Evolutionary conservation across 1,140 invertebrate species (phyloP), one percentile per base, ranked within the genome.

Genomic region (Schmidtea mediterranea): DNA sequence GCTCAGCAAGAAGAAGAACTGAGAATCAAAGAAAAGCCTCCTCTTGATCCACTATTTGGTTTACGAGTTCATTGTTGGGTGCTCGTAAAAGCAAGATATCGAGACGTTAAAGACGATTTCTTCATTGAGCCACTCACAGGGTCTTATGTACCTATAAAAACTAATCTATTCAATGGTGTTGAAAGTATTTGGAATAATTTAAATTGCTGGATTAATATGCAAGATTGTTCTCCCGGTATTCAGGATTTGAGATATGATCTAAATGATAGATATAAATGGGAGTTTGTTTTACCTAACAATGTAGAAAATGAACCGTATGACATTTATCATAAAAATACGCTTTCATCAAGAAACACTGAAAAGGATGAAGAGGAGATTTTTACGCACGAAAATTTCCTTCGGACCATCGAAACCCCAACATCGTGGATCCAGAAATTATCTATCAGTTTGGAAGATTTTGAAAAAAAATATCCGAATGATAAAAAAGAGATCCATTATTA

Each of bases 71-170:
- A 89, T 62, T 74, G 76, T 2, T 89, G 82, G 83, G 75, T 86
- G 0, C 52, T 80, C 0, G 60, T 79, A 24, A 56, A 74, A 39
- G 72, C 73, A 26, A 74, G 69, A 21, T 71, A 65, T 58, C 57
- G 68, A 45, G 74, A 74, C 38, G 62, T 77, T 1, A 59, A 62
- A 12, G 68, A 74, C 49, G 70, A 74, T 0, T 73, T 78, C 59
- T 87, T 84, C 56, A 75, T 87, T 32, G 82, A 89, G 56, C 74
- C 81, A 0, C 73, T 75, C 10, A 78, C 78, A 0, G 82, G 81
- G 0, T 61, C 69, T 2, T 59, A 68, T 0, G 70, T 74, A 51
- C 63, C 73, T 0, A 54, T 74, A 1, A 59, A 68, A 19, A 71
- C 73, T 50, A 57, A 65, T 18, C 66, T 74, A 39, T 87, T 82